Evolutionary conservation across 1,140 invertebrate species (phyloP).

Genomic region (Lepidurus arcticus): DNA sequence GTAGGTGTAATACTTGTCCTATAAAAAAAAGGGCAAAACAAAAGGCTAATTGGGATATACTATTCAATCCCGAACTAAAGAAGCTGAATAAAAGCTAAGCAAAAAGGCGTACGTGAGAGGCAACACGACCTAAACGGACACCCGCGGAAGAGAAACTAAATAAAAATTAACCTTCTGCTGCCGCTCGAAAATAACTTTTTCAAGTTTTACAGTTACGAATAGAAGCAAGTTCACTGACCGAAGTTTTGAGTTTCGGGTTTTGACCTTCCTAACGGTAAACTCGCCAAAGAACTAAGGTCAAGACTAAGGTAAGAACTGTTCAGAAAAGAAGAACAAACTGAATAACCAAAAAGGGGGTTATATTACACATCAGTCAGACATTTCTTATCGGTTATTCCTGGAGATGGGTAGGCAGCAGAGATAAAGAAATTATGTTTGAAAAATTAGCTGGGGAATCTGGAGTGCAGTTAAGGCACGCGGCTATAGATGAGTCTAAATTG

Average conservation of each 20-base stretch:
- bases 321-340: not conserved
- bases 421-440: too few relatives aligned
- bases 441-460: too few relatives aligned
- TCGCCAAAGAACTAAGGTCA: not conserved
- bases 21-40: not conserved
- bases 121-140: not conserved
- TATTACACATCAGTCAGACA: too few relatives aligned
- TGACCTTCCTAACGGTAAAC: not conserved
- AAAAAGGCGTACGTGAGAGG: not conserved
- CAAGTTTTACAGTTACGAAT: not conserved
- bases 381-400: too few relatives aligned
- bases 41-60: not conserved
- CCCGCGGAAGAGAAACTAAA: constrained; percentile 8
- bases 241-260: not conserved
- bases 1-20: not conserved
- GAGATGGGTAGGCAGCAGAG: too few relatives aligned
- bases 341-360: too few relatives aligned
- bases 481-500: too few relatives aligned
- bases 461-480: too few relatives aligned
- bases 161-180: not conserved
- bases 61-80: not conserved
- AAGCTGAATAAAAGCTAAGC: not conserved
- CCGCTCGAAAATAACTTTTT: not conserved
- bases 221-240: not conserved
- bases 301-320: not conserved